Conservation (phyloP, 1,140 invertebrate genomes). For the Polyergus mexicanus region DNA sequence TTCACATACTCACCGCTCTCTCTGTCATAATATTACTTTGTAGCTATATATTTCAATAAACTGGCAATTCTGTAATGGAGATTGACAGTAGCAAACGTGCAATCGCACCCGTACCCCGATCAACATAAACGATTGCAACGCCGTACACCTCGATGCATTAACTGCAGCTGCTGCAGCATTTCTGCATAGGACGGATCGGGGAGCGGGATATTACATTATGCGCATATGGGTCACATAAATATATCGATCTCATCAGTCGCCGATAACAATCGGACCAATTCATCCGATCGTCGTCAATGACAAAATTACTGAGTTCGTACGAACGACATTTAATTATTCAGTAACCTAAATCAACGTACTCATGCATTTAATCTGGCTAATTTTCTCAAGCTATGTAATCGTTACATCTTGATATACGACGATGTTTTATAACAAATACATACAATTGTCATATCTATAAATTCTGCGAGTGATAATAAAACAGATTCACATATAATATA, state of each 20-base stretch:
- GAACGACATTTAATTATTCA: slow-evolving; percentile 56
- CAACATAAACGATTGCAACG: slow-evolving; percentile 73
- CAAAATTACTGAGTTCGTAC: slow-evolving; percentile 55
- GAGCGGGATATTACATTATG: slow-evolving; percentile 82
- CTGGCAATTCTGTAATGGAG: slow-evolving; percentile 60
- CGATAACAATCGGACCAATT: slow-evolving; percentile 75
- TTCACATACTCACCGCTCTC: slow-evolving; percentile 7
- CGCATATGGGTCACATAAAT: slow-evolving; percentile 84
- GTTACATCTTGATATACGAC: slow-evolving; percentile 9
- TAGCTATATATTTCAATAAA: slow-evolving; percentile 50
- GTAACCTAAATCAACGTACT: slow-evolving; percentile 53
- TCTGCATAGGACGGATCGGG: slow-evolving; percentile 78
- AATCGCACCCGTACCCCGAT: slow-evolving; percentile 73
- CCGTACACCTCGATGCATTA: slow-evolving; percentile 82
- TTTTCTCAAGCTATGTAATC: slow-evolving; percentile 35
- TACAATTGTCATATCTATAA: background rate
- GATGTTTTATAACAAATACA: background rate
- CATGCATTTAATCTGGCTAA: slow-evolving; percentile 46
- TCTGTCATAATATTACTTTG: slow-evolving; percentile 26
- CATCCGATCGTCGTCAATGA: slow-evolving; percentile 67
- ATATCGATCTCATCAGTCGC: slow-evolving; percentile 82
- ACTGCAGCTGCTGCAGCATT: slow-evolving; percentile 82
- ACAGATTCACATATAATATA: background rate
- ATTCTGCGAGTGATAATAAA: background rate
- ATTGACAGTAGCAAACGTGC: slow-evolving; percentile 59